Evolutionary conservation across 2,888 invertebrate genomes (phyloP), one percentile per base, ranked within the genome.

Genomic region (Zaprionus lineosus): DNA sequence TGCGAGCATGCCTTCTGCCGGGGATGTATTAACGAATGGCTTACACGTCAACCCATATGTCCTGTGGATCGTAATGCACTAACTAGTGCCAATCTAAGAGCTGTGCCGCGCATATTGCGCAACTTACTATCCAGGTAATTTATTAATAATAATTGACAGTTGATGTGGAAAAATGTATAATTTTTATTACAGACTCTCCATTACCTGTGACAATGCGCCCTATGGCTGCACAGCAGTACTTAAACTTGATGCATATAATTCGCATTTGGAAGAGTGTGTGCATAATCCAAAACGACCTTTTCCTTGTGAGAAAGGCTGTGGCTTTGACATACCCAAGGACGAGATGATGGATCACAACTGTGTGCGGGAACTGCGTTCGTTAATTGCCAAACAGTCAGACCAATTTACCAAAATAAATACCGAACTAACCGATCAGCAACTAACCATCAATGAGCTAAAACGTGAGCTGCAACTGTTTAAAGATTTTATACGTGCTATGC

Each of bases 1-100:
- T 98, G 98, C 90, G 98, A 98, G 89, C 98, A 98, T 91, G 97
- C 98, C 52, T 98, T 98, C 91, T 98, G 98, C 90, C 93, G 95
- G 82, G 93, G 93, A 41, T 98, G 98, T 90, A 98, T 98, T 83
- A 95, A 95, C 63, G 97, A 98, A 91, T 98, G 98, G 98, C 93
- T 98, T 72, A 95, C 95, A 69, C 93, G 96, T 43, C 97, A 98
- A 89, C 97, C 96, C 11, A 97, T 96, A 24, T 98, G 98, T 88
- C 98, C 98, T 2, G 95, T 98, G 36, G 98, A 98, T 91, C 93
- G 98, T 47, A 96, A 96, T 88, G 93, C 95, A 43, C 95, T 98
- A 74, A 97, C 97, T 26, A 93, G 95, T n/a, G 93, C 94, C 62
- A 97, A 97, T 90, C 91, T 98, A 21, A 93, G 97, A 88, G 95